Evolutionary conservation across 2,888 invertebrate genomes (phyloP), one percentile per base, ranked within the genome.

Genomic region (Steinernema carpocapsae): DNA sequence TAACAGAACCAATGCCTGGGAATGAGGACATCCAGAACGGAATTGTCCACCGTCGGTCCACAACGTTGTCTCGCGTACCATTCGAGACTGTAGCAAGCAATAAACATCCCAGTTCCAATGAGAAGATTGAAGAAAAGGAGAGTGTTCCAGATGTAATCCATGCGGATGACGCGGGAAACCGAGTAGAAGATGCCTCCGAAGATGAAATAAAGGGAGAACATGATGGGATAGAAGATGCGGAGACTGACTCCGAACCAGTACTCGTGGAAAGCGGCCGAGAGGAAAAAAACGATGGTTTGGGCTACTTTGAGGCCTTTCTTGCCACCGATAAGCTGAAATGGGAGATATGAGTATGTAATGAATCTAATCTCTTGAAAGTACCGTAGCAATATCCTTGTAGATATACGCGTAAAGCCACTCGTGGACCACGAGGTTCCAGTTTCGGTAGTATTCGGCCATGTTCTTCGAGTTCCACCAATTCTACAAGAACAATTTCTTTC

Each of bases 351-450:
- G 2, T 17, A 26, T 46, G 26, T 32, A 17, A 43, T 37, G 4
- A 19, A 37, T 19, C n/a, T 17, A 43, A 4, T 19, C 24, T 42
- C 3, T 32, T 37, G 1, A 48, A 37, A 32, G 32, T 59, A 81
- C 79, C 59, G 74, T 37, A 10, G 83, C 72, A 14, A 83, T 43
- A 82, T 94, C 95, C 84, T 91, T 92, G 89, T 94, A 95, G 76
- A 97, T 91, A 88, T 96, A 94, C 3, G 92, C 92, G 83, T 94
- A 93, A 0, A 97, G 90, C 95, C 95, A 97, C 82, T 94, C 94
- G 88, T 96, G 93, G 0, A 97, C 95, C 0, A 96, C 92, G 19
- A 94, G 91, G 88, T 97, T 97, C 97, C 97, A 97, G 3, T 93
- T 93, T n/a, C 95, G 92, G 88, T 94, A 96, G 88, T 92, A 97